phyloP scores from a whole-genome alignment of 2,797 vertebrate species.

The Pachyuromys duprasi region DNA sequence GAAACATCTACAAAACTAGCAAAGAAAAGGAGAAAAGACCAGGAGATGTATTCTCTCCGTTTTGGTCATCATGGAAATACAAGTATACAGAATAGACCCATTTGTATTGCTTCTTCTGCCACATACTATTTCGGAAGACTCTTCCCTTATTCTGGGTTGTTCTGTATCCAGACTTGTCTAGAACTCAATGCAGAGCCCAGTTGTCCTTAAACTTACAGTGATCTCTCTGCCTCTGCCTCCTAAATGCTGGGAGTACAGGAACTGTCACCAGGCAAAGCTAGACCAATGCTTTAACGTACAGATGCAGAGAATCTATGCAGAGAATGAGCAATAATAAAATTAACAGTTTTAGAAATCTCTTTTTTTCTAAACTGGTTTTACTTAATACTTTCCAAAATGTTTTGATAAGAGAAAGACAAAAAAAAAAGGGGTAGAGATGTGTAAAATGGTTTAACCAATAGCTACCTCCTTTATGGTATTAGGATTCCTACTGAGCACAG shows the following conservation, averaged over 20 bases:
- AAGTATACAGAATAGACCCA: background rate
- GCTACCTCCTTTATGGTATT: background rate
- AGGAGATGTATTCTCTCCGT: background rate
- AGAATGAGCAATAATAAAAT: background rate
- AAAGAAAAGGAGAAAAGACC: background rate
- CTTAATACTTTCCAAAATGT: slow-evolving; percentile 27
- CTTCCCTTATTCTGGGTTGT: background rate
- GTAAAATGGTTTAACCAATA: slow-evolving; percentile 6
- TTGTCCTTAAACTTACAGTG: background rate
- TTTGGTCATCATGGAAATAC: background rate
- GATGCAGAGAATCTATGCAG: too few relatives aligned
- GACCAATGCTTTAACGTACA: background rate
- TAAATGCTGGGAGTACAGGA: background rate
- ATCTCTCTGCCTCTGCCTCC: background rate
- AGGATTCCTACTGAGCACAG: background rate
- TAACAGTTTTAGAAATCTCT: slow-evolving; percentile 41
- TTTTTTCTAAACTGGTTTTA: slow-evolving; percentile 2
- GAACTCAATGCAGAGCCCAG: background rate
- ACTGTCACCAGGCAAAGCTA: background rate
- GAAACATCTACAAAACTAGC: background rate
- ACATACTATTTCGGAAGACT: background rate
- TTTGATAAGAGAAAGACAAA: slow-evolving; percentile 34
- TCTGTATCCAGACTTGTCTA: background rate
- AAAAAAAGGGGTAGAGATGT: background rate
- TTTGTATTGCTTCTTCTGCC: background rate